Evolutionary conservation across 2,888 invertebrate species (phyloP).

Genomic region (Nowickia ferox): DNA sequence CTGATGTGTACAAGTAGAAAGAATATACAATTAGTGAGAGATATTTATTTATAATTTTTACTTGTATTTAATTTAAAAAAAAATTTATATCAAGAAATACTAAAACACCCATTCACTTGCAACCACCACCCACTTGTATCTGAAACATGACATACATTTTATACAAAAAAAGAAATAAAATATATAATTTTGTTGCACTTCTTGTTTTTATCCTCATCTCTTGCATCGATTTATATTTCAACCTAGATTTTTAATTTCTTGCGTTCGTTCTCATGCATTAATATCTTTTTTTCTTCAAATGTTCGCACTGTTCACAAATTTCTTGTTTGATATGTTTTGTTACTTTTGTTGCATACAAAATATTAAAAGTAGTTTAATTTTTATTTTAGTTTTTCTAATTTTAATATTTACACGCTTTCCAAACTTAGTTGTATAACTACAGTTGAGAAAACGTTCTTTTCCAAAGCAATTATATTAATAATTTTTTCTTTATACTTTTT

Average conservation of each 20-base stretch:
- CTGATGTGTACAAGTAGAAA: slow-evolving; percentile 84
- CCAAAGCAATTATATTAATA: too few relatives aligned
- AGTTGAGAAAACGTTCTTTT: neutral
- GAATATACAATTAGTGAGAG: neutral
- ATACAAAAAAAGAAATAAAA: neutral
- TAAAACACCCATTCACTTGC: slow-evolving; percentile 30
- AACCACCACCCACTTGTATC: slow-evolving; percentile 14
- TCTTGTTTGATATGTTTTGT: slow-evolving; percentile 21
- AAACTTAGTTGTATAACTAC: neutral
- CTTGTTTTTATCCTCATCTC: slow-evolving; percentile 16
- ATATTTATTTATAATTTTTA: neutral
- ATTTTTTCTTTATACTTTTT: neutral
- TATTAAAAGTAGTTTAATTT: slow-evolving; percentile 45
- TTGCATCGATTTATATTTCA: slow-evolving; percentile 40
- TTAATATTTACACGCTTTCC: slow-evolving; percentile 47
- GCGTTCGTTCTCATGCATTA: slow-evolving; percentile 22
- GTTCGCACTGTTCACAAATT: slow-evolving; percentile 37
- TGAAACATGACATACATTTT: slow-evolving; percentile 57
- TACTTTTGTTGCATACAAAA: slow-evolving; percentile 33
- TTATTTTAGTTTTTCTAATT: slow-evolving; percentile 34
- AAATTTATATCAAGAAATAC: slow-evolving; percentile 11
- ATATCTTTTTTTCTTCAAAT: slow-evolving; percentile 16
- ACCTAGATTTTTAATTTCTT: slow-evolving; percentile 49
- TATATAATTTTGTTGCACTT: slow-evolving; percentile 10
- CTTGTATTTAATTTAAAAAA: neutral